These are phyloP conservation scores for Conistra vaccinii DNA, from an alignment of 2,888 invertebrate genomes.

Conservation along the genomic window DNA sequence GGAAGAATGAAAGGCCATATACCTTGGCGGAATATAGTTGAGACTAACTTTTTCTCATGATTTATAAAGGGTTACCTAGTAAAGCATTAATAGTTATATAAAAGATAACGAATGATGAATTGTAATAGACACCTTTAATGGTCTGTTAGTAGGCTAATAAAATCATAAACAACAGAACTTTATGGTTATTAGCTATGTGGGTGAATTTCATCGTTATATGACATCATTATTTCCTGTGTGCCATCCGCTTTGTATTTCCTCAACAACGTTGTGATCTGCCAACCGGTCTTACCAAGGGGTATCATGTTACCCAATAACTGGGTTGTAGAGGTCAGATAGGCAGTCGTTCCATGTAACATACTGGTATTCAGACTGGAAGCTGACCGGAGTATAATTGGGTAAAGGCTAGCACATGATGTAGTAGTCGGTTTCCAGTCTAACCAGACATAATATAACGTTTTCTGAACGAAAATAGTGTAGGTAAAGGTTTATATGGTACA, in stretches of 20 bases:
- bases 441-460: no score
- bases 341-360: no score
- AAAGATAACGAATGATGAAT: neutral
- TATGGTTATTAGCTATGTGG: conserved; percentile 20
- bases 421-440: neutral
- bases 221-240: conserved; percentile 25
- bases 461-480: no score
- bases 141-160: neutral
- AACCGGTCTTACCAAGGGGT: neutral
- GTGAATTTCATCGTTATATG: conserved; percentile 23
- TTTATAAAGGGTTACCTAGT: neutral
- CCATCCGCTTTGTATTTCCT: neutral
- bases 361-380: neutral
- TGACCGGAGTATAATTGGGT: no score
- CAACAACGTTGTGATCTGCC: neutral
- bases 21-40: neutral
- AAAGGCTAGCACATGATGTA: neutral
- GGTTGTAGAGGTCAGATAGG: neutral
- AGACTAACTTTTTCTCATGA: neutral
- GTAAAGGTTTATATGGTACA: no score
- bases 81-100: neutral
- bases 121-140: neutral
- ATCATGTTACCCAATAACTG: neutral
- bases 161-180: conserved; percentile 5
- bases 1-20: neutral